Evolutionary conservation across 2,113 vertebrate species (phyloP), one percentile per base, ranked within the genome.

Genomic region (Sander lucioperca): DNA sequence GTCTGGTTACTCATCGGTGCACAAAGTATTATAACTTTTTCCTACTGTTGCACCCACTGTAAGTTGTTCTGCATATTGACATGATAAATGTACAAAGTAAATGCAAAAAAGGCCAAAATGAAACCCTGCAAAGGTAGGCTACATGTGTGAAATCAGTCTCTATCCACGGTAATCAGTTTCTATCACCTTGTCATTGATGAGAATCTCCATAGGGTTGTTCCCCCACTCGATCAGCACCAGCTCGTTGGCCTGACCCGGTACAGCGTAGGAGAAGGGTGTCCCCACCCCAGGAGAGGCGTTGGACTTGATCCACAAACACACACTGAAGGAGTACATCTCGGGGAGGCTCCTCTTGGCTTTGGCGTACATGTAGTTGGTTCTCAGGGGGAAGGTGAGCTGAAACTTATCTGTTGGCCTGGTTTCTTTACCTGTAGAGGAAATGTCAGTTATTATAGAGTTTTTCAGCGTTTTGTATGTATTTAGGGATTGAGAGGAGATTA

Each of bases 341-440:
- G 98, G 98, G 27, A 99, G 95, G 93, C 96, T 99, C 91, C 95
- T 95, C 94, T 97, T 97, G 93, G 97, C 97, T 95, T 98, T 99
- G 87, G 97, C 98, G 2, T 99, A 99, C 97, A 99, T 99, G 95
- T 99, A 99, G 95, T 99, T 99, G 89, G 98, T 99, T 81, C 98
- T 95, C 88, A 99, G 92, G 0, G 97, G 96, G 84, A 99, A 99
- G 0, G 97, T 99, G 87, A 99, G 96, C 95, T 99, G 98, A 91
- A 99, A 99, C 85, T 96, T 96, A 82, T 98, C 97, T 14, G 95
- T 89, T 0, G 97, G 97, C 14, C 97, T 94, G 91, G 83, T 97
- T 84, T 98, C 97, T 91, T 97, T 99, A 59, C 91, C 92, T 94
- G 86, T 12, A 43, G 67, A 50, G 8, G 27, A 74, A 5, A 74